phyloP scores from a whole-genome alignment of 2,797 vertebrate genomes.

The Tadarida brasiliensis region DNA sequence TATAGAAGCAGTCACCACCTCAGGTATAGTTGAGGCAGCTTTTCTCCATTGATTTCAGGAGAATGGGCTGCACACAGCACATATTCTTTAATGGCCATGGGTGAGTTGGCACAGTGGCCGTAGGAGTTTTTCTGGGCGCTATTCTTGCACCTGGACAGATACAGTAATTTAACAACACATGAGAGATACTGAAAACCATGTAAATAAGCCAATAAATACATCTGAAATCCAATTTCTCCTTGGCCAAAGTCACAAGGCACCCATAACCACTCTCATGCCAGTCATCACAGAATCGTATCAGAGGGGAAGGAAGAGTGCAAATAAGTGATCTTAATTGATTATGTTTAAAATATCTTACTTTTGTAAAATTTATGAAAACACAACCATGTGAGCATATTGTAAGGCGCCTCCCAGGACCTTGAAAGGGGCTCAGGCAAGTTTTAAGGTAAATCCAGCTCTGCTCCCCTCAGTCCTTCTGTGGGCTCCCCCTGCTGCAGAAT shows the following conservation, averaged over 20 bases:
- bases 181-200: neutral
- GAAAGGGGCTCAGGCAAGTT: neutral
- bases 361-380: neutral
- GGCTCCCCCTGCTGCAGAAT: neutral
- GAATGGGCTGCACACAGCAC: too few relatives aligned
- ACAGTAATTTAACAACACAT: neutral
- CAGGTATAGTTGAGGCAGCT: neutral
- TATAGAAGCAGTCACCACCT: neutral
- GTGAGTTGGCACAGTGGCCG: neutral
- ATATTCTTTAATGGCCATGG: accelerated
- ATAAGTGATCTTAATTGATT: neutral
- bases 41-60: neutral
- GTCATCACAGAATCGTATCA: neutral
- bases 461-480: neutral
- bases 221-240: neutral
- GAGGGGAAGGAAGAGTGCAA: neutral
- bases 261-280: neutral
- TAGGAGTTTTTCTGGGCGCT: neutral
- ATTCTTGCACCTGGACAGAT: neutral
- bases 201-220: neutral
- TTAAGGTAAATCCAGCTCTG: neutral
- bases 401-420: neutral
- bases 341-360: neutral
- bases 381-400: neutral
- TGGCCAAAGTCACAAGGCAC: neutral